Conservation (phyloP, 1,140 invertebrate genomes). For the Carcinoscorpius rotundicauda region DNA sequence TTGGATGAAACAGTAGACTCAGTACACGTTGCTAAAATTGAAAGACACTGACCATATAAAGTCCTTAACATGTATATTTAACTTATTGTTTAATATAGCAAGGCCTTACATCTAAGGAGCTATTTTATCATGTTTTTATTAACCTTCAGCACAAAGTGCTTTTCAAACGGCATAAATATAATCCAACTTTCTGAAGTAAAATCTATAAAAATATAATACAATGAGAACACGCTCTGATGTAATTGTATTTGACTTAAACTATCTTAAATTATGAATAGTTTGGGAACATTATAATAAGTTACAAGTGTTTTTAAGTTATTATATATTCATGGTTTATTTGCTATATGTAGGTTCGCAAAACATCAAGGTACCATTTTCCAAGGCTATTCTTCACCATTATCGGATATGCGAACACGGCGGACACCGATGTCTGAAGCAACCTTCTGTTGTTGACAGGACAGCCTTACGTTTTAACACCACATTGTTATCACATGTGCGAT, state of each 20-base stretch:
- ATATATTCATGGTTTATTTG: constrained; percentile 3
- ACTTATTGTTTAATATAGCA: too few relatives aligned
- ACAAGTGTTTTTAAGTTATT: background rate
- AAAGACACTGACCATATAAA: too few relatives aligned
- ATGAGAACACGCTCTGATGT: background rate
- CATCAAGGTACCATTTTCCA: constrained; percentile 64
- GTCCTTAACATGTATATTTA: too few relatives aligned
- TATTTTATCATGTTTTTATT: too few relatives aligned
- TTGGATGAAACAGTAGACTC: too few relatives aligned
- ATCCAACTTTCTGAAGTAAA: too few relatives aligned
- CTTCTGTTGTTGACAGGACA: constrained; percentile 22
- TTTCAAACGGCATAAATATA: too few relatives aligned
- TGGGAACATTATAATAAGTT: background rate
- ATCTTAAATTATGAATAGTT: background rate
- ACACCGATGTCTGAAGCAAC: constrained; percentile 61
- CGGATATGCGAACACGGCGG: constrained; percentile 74
- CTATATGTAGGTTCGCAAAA: constrained; percentile 26
- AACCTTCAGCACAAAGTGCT: too few relatives aligned
- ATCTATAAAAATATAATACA: too few relatives aligned
- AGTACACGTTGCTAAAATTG: too few relatives aligned
- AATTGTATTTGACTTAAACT: background rate
- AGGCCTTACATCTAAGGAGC: too few relatives aligned
- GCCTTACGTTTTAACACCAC: constrained; percentile 12
- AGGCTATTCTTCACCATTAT: constrained; percentile 84
- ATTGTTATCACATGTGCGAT: constrained; percentile 10